Conservation (phyloP, 1,140 invertebrate genomes). For the Melanaphis sacchari region DNA sequence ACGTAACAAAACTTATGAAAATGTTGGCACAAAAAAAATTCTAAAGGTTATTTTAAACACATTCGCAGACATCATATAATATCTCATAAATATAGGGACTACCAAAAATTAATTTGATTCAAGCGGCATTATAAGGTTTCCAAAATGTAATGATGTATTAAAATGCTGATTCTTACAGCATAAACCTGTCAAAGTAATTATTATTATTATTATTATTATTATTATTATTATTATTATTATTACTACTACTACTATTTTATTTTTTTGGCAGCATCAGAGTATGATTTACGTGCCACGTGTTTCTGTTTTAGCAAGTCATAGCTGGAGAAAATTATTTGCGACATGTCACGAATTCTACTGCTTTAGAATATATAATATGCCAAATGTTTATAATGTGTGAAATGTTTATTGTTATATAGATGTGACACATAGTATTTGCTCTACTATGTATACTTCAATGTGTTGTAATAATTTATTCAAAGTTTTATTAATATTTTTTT, state of each 20-base stretch:
- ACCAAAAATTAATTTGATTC: neutral
- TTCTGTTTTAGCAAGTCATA: neutral
- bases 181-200: slow-evolving; percentile 9
- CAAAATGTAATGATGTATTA: neutral
- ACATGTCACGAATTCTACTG: neutral
- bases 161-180: neutral
- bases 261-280: neutral
- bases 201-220: neutral
- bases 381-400: no score
- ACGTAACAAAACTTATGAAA: neutral
- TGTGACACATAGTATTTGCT: no score
- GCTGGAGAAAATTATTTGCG: neutral
- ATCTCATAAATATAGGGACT: neutral
- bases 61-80: slow-evolving; percentile 7
- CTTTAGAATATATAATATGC: neutral
- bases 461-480: no score
- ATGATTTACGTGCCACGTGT: neutral
- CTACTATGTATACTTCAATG: no score
- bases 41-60: slow-evolving; percentile 20
- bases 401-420: no score
- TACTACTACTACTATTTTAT: neutral
- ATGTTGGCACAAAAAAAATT: neutral
- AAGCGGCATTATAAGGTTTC: neutral
- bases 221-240: no score
- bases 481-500: no score